A percentile compares a stretch with the other conserved stretches of the same genome.
phyloP scores from a whole-genome alignment of 1,140 invertebrate genomes.

The Tetraneura akinire region DNA sequence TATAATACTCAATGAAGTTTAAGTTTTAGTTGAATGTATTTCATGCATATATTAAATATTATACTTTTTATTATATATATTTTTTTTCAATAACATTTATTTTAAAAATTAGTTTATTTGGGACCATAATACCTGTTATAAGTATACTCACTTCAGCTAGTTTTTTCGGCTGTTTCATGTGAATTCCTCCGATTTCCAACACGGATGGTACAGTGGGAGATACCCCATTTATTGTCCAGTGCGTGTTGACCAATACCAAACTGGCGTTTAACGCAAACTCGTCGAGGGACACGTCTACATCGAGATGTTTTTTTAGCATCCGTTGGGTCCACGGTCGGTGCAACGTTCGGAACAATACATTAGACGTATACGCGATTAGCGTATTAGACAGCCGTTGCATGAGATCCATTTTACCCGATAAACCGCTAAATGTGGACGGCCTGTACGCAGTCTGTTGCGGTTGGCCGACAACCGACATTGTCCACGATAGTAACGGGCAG shows the following conservation, averaged over 20 bases:
- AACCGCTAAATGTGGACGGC: constrained; percentile 39
- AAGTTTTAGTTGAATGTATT: no score
- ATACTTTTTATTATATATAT: no score
- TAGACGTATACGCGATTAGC: not conserved
- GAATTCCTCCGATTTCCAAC: constrained; percentile 70
- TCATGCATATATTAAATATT: no score
- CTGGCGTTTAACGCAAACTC: constrained; percentile 64
- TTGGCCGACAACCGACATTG: constrained; percentile 59
- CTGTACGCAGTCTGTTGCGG: constrained; percentile 53
- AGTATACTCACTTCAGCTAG: constrained; percentile 61
- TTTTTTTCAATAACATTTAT: no score
- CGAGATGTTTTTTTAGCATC: not conserved
- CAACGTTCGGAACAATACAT: not conserved
- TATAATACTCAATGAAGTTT: no score
- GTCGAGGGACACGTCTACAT: constrained; percentile 57
- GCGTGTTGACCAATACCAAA: constrained; percentile 67
- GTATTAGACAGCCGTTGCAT: constrained; percentile 52
- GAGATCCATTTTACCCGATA: constrained; percentile 50
- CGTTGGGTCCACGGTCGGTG: not conserved
- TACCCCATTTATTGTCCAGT: constrained; percentile 65
- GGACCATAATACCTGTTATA: no score
- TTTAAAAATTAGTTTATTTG: no score
- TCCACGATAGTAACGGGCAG: constrained; percentile 65
- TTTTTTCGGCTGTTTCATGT: constrained; percentile 63
- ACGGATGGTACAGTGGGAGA: constrained; percentile 65